phyloP scores from a whole-genome alignment of 2,888 invertebrate species.

The Eupithecia subfuscata region DNA sequence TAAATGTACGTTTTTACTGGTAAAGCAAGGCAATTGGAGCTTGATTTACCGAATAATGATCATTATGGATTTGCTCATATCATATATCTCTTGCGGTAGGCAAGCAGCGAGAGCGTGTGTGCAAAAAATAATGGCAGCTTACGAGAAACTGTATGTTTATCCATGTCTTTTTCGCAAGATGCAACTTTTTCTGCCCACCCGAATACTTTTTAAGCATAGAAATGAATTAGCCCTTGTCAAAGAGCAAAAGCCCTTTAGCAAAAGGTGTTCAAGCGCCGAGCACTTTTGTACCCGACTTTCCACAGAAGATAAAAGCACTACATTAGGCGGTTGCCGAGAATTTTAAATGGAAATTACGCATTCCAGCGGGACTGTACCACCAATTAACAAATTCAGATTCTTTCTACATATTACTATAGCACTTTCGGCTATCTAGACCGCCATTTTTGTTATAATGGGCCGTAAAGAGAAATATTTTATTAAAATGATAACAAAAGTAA shows the following conservation, averaged over 20 bases:
- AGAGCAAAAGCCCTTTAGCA: background rate
- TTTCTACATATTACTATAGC: slow-evolving; percentile 26
- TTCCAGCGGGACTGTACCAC: slow-evolving; percentile 37
- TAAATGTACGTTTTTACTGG: background rate
- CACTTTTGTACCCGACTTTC: slow-evolving; percentile 15
- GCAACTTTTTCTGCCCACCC: background rate
- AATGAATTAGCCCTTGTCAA: background rate
- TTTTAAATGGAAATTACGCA: slow-evolving; percentile 41
- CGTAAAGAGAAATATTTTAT: background rate
- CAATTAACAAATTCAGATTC: slow-evolving; percentile 40
- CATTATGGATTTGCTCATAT: background rate
- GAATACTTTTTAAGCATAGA: background rate
- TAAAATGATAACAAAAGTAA: background rate
- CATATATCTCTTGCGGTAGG: background rate
- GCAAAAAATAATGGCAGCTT: background rate
- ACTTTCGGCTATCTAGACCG: slow-evolving; percentile 5
- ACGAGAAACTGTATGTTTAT: background rate
- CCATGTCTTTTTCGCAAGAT: background rate
- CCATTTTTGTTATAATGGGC: background rate
- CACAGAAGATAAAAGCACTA: slow-evolving; percentile 30
- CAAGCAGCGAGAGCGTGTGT: background rate
- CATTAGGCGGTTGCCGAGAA: slow-evolving; percentile 40
- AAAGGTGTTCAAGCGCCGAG: background rate
- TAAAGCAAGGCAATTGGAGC: background rate
- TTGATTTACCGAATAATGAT: background rate